Evolutionary conservation across 37 sponge, comb jelly and placozoan species (phyloP), one percentile per base, ranked within the genome.

Genomic region (Ianthella basta): DNA sequence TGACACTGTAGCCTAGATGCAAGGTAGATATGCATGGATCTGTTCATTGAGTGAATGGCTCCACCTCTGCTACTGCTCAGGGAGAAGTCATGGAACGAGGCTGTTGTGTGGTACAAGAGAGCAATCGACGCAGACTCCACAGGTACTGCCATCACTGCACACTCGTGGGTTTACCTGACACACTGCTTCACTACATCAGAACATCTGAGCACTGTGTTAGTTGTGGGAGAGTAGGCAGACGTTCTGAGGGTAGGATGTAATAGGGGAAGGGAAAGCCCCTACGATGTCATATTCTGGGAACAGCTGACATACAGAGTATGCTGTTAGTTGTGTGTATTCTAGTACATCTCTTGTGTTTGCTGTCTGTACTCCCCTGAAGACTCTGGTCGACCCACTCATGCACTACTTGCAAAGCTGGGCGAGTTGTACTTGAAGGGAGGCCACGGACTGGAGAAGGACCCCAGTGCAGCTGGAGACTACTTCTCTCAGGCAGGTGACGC

Each of bases 401-500:
- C 44, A 66, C 30, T 96, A 13, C 18, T 87, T 55, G 86, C 92
- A 15, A 82, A 89, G 36, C 55, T 91, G 82, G 97, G 92, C 10
- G 91, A 91, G 61, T 72, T 96, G 88, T 86, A 88, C 83, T 74
- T 40, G 21, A 85, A 36, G 0, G 92, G 89, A 0, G 89, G 83
- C 0, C 64, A 82, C 54, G 83, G 83, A 12, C 44, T 92, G 69
- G 55, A 60, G 4, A 69, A 73, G 54, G 86, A 87, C 59, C 59
- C 59, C 63, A 73, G 87, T 25, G 73, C 60, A 65, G 85, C 96
- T 23, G 96, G 91, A 15, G 89, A 96, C 15, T 82, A 91, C 33
- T 96, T 89, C 84, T 82, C 83, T 8, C 78, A 93, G 72, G 94
- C 97, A 14, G 97, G 92, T 15, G 97, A 96, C 57, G 81, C 70